Base-by-base conservation (phyloP, 1,140 invertebrate species). In the Plectus sambesii region DNA sequence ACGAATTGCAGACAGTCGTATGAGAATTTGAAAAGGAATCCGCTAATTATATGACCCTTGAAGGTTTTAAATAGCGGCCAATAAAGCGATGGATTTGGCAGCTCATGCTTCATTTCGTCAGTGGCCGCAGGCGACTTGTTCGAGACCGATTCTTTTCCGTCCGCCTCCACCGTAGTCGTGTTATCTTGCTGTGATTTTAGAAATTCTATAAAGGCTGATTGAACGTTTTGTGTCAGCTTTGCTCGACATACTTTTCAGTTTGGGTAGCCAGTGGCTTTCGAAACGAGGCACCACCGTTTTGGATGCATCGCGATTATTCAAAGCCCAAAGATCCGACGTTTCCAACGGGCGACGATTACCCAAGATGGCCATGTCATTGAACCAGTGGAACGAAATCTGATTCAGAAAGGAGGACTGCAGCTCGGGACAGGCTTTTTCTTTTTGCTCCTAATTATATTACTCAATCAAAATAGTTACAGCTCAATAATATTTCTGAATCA, bases 341-440 rank as follows among this genome's bases (percentile, higher is more conserved):
- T 82, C 82, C 24, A 97, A 71, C 9, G 85, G 82, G 30, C 55
- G 39, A 27, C 49, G 46, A 44, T 63, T 45, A 29, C 59, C 63
- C 15, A 49, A 44, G n/a, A 2, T 46, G 33, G 68, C 68, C 50
- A 68, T 70, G 62, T 61, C 44, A 70, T 88, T 84, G 69, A 96
- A 92, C 92, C 92, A 98, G 44, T 81, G 79, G 69, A 90, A 97
- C 0, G 83, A 77, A 2, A 97, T 71, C 43, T 80, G 78, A 20
- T 86, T 89, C n/a, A 87, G 77, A 70, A 92, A 96, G 19, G 88
- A 87, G 30, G 85, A 77, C 44, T 73, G 71, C 42, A 77, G 73
- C 69, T 96, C 88, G 40, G 92, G 90, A 72, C 85, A 90, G 62
- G 82, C n/a, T n/a, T n/a, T n/a, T n/a, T n/a, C n/a, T n/a, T n/a